phyloP scores from a whole-genome alignment of 2,797 vertebrate species.

The Myotis findleyi region DNA sequence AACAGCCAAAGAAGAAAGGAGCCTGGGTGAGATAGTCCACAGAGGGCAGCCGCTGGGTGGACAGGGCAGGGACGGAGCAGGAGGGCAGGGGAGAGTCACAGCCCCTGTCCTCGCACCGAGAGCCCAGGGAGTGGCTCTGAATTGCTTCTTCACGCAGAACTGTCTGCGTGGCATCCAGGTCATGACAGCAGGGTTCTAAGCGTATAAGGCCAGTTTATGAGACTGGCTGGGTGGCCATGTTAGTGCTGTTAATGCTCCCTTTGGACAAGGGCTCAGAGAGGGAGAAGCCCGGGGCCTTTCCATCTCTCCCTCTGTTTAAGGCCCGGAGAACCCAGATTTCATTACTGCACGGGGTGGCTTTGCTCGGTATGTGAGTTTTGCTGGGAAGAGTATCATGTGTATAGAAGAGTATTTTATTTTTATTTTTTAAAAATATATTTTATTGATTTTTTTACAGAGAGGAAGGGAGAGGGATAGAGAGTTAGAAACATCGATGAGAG shows the following conservation, averaged over 20 bases:
- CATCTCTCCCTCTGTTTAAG: not conserved
- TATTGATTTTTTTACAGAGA: too few relatives aligned
- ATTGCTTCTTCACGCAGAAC: not conserved
- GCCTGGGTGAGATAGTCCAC: accelerated
- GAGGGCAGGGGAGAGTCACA: not conserved
- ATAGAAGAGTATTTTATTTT: not conserved
- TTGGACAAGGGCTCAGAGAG: not conserved
- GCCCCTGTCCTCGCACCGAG: not conserved
- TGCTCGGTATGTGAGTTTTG: not conserved
- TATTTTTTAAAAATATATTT: too few relatives aligned
- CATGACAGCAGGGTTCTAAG: not conserved
- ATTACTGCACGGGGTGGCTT: not conserved
- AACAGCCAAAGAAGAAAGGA: not conserved
- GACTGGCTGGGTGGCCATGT: not conserved
- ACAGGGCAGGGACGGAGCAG: not conserved
- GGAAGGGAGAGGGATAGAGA: too few relatives aligned
- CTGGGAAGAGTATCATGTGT: not conserved
- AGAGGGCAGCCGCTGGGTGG: not conserved
- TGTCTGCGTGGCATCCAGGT: not conserved
- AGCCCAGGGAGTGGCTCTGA: not conserved
- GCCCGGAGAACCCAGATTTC: not conserved
- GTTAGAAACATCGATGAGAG: too few relatives aligned
- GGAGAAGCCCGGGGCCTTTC: not conserved
- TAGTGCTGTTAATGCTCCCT: not conserved
- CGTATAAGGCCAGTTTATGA: not conserved